Evolutionary conservation across 2,888 invertebrate species (phyloP), one percentile per base, ranked within the genome.

Genomic region (Pandemis cinnamomeana): DNA sequence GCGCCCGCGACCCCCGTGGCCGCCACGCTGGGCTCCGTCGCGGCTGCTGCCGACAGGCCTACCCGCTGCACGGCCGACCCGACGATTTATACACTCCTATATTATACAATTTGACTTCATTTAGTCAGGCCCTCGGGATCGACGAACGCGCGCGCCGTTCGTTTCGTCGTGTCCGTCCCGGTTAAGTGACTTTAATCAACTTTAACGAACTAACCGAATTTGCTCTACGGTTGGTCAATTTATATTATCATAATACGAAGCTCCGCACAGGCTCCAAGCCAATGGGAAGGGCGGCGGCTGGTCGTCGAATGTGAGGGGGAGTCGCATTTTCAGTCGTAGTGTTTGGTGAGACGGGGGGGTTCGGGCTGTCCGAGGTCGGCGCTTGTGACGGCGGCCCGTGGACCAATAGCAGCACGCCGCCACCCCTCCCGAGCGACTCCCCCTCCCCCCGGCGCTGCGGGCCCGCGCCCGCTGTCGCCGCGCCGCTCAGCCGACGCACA

Each of bases 181-280:
- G 91, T 93, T 94, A 94, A 94, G 94, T 94, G 94, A 89, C 94
- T 94, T 93, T 94, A 94, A 94, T 94, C 94, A 94, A 91, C 94
- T 92, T 93, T 94, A 94, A 93, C 94, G 92, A 94, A 94, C 94
- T 94, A 94, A 94, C 93, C 90, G 90, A 93, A 92, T 93, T 93
- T 91, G 92, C 86, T 88, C 92, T 89, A 87, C 91, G 92, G 94
- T 94, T 94, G 94, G 94, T 91, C 94, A 94, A 94, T 94, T 94
- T 94, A 94, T 94, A 94, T 94, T 94, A 92, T 91, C 90, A 94
- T 94, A 92, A 93, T 92, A 90, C 87, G 86, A 81, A 81, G 81
- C 81, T 81, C 82, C 82, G 86, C 80, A 80, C 77, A 80, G 78
- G 78, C 79, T 83, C 78, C 68, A 85, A 86, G 83, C 93, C 93